phyloP scores from a whole-genome alignment of 2,797 vertebrate genomes.

The Malacoctenus gilli region DNA sequence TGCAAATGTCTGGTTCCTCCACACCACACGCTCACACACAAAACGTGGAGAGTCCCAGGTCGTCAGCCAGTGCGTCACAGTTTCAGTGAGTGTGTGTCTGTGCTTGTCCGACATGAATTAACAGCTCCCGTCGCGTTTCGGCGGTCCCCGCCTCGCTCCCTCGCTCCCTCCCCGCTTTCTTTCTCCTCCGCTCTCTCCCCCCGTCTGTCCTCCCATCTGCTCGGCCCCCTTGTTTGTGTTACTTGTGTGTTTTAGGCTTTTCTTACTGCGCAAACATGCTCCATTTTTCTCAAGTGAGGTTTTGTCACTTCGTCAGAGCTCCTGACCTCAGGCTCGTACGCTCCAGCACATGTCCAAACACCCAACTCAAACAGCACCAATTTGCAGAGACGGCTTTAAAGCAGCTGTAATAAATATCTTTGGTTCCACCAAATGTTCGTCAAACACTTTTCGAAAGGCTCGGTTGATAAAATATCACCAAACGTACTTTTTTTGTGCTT shows the following conservation, averaged over 20 bases:
- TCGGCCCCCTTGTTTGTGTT: conserved; percentile 45
- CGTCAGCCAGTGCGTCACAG: conserved; percentile 64
- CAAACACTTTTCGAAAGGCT: too few species aligned
- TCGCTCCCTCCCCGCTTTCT: conserved; percentile 13
- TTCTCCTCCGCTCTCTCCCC: conserved; percentile 14
- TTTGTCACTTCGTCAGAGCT: conserved; percentile 60
- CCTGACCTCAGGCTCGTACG: conserved; percentile 35
- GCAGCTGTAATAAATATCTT: too few species aligned
- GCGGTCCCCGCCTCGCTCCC: conserved; percentile 22
- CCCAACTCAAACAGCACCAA: conserved; percentile 26
- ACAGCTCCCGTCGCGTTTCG: conserved; percentile 35
- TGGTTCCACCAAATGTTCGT: too few species aligned
- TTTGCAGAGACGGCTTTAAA: too few species aligned
- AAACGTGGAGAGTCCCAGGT: conserved; percentile 32
- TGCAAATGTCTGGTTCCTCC: conserved; percentile 26
- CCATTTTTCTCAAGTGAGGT: conserved; percentile 54
- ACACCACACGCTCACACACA: conserved; percentile 17
- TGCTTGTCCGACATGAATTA: conserved; percentile 68
- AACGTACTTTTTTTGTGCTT: too few species aligned
- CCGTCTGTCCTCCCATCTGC: conserved; percentile 20
- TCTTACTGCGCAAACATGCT: conserved; percentile 69
- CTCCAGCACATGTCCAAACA: conserved; percentile 51
- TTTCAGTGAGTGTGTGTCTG: conserved; percentile 77
- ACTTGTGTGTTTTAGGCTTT: conserved; percentile 54
- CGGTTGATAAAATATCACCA: too few species aligned